Conservation (phyloP, 1,140 invertebrate species). For the Saccostrea cuccullata region DNA sequence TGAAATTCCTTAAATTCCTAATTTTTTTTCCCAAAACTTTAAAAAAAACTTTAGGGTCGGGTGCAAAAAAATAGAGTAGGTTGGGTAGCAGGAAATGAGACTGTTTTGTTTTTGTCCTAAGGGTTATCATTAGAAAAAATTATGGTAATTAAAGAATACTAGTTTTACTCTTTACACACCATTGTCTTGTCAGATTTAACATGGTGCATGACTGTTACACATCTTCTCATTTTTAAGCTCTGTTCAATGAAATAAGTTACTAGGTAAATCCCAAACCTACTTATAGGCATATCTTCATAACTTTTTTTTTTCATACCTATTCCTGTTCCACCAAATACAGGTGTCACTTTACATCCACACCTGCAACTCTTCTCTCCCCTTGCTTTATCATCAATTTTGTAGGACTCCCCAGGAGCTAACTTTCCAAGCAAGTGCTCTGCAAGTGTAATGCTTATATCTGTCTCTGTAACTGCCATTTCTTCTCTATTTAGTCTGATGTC, state of each 20-base stretch:
- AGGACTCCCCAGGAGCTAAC: neutral
- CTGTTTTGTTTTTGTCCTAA: too few relatives aligned
- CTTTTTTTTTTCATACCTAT: neutral
- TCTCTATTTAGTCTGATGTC: neutral
- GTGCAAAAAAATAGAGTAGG: too few relatives aligned
- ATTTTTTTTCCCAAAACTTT: too few relatives aligned
- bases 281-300: neutral
- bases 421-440: neutral
- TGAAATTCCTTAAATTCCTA: too few relatives aligned
- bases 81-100: too few relatives aligned
- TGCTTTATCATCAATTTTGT: conserved; percentile 8
- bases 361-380: conserved; percentile 1
- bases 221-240: neutral
- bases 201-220: neutral
- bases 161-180: too few relatives aligned
- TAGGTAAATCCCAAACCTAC: too few relatives aligned
- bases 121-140: too few relatives aligned
- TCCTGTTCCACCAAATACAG: conserved; percentile 11
- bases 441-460: conserved; percentile 1
- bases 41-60: too few relatives aligned
- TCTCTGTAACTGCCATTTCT: conserved; percentile 11
- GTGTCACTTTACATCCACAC: conserved; percentile 10
- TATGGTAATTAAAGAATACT: too few relatives aligned
- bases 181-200: neutral
- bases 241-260: neutral